A percentile compares a stretch with the other conserved stretches of the same genome.
These are phyloP conservation scores for Pseudomyrmex flavicornis DNA, from an alignment of 1,140 invertebrate genomes.

Conservation along the genomic window DNA sequence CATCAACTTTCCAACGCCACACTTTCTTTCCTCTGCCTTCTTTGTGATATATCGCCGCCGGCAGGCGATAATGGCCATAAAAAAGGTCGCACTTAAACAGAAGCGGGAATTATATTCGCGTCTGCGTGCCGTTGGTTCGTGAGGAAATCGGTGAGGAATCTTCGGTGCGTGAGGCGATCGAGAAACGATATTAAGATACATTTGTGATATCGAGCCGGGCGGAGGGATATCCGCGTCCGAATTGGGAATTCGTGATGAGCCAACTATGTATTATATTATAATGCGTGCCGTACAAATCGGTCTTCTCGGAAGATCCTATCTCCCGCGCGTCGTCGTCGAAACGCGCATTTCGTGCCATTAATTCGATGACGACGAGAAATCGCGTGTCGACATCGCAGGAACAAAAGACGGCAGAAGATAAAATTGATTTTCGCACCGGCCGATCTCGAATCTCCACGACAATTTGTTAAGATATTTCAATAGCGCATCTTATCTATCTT, in stretches of 20 bases:
- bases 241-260: conserved; percentile 35
- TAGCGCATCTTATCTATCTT: neutral
- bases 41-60: conserved; percentile 1
- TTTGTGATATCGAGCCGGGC: conserved; percentile 18
- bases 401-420: neutral
- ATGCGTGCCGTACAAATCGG: no score
- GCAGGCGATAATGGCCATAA: neutral
- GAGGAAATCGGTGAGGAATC: neutral
- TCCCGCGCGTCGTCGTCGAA: neutral
- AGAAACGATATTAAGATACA: conserved; percentile 50
- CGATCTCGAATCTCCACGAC: conserved; percentile 18
- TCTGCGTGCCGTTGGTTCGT: conserved; percentile 38
- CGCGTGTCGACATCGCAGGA: neutral
- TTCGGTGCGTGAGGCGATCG: conserved; percentile 52
- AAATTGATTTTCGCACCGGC: conserved; percentile 20
- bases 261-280: no score
- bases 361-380: neutral
- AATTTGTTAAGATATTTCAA: conserved; percentile 35
- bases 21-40: neutral
- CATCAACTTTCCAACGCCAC: neutral
- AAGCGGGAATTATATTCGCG: conserved; percentile 49
- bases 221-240: neutral
- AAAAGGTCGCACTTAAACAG: conserved; percentile 15
- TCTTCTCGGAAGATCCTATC: neutral
- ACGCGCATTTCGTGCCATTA: neutral